A percentile compares a stretch with the other conserved stretches of the same genome.
Conservation (phyloP, 2,797 vertebrate species). For the Sylvilagus floridanus region DNA sequence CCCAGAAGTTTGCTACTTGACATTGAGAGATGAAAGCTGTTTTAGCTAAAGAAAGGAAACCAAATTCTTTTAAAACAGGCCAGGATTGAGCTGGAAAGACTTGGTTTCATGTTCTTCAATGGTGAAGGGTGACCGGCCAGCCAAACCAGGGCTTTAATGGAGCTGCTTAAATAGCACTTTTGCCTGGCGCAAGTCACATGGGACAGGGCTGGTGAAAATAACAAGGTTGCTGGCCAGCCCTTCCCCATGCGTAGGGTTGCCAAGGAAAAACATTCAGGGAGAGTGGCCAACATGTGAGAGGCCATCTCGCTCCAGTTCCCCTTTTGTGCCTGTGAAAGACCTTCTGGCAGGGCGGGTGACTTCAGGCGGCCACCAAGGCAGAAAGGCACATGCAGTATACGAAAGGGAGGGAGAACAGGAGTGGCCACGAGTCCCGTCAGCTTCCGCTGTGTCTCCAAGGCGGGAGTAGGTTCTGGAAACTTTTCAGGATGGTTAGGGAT, state of each 20-base stretch:
- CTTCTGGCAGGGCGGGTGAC: constrained; percentile 66
- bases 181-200: constrained; percentile 71
- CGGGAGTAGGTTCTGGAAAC: neutral
- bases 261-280: constrained; percentile 62
- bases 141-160: constrained; percentile 27
- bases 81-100: constrained; percentile 62
- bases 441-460: neutral
- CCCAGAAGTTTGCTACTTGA: neutral
- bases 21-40: constrained; percentile 36
- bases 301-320: constrained; percentile 71
- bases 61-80: constrained; percentile 53
- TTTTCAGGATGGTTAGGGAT: neutral
- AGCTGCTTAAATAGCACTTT: constrained; percentile 74
- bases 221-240: constrained; percentile 51
- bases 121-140: constrained; percentile 62
- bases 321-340: constrained; percentile 71
- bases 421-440: neutral
- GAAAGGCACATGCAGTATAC: constrained; percentile 22
- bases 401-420: neutral
- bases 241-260: neutral
- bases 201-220: constrained; percentile 47
- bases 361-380: constrained; percentile 75
- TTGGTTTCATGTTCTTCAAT: constrained; percentile 63
- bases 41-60: constrained; percentile 60
- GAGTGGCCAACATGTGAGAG: constrained; percentile 63